Base-by-base conservation (phyloP, 2,113 vertebrate species). In the Bubo blakistoni region DNA sequence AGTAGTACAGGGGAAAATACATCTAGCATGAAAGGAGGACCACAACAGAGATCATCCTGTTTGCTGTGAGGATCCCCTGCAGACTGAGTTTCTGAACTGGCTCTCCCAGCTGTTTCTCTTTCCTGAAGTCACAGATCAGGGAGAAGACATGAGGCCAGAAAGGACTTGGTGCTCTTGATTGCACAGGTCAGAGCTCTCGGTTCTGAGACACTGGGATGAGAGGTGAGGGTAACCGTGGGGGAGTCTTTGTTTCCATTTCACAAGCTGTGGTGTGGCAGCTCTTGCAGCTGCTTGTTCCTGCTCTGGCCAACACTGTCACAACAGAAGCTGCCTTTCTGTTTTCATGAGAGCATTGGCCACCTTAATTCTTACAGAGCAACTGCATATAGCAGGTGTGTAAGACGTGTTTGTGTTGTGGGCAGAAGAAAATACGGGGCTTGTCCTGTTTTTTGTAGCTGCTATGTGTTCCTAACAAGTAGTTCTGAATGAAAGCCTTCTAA, bases 31-130 rank as follows among this genome's bases (percentile, higher is more conserved):
- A 61, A 55, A 66, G 8, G 4, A 61, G 21, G 16, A 34, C 42
- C 5, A 4, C 0, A 0, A 76, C 22, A 27, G 47, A 87, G 5
- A 85, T 54, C 10, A 47, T 58, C 12, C 17, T 6, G 0, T 36
- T 81, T 88, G 34, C 16, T 62, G 9, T n/a, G 44, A 46, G 8
- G 74, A 76, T 55, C n/a, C 58, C 10, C 40, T 42, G 24, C 29
- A 71, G 55, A 73, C 16, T 40, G 38, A 80, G 8, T n/a, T 90
- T 63, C 71, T 88, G 49, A 79, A 22, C 30, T 86, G 26, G 16
- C 5, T 67, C 10, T 82, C 47, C 7, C 22, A 80, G 22, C 10
- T 3, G 1, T 59, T 80, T 69, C 17, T 77, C 9, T 69, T 69
- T 27, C 38, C 44, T 63, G 30, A 88, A 62, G 26, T 25, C 13